A percentile compares a stretch with the other conserved stretches of the same genome.
phyloP scores from a whole-genome alignment of 1,140 invertebrate genomes.

The Battus philenor region DNA sequence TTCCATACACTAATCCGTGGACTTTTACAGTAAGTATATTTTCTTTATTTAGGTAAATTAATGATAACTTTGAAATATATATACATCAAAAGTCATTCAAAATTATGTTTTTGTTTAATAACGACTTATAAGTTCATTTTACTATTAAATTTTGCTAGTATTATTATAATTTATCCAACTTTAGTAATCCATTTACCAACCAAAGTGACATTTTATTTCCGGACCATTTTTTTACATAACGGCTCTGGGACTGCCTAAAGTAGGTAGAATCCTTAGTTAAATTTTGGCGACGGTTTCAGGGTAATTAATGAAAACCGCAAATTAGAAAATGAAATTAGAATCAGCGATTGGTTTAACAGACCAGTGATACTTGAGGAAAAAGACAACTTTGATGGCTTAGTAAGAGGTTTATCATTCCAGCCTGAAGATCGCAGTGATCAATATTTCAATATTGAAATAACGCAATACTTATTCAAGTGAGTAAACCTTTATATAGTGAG shows the following conservation, averaged over 20 bases:
- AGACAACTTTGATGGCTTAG: slow-evolving; percentile 83
- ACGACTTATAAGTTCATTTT: slow-evolving; percentile 1
- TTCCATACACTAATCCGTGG: slow-evolving; percentile 13
- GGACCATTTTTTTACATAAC: too few species aligned
- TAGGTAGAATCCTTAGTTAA: too few species aligned
- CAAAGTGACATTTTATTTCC: too few species aligned
- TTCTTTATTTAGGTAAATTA: slow-evolving; percentile 7
- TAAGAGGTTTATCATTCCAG: slow-evolving; percentile 83
- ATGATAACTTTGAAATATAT: background rate
- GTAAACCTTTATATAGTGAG: slow-evolving; percentile 1
- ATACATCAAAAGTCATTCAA: too few species aligned
- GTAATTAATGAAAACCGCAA: background rate
- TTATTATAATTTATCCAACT: background rate
- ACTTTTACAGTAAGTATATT: slow-evolving; percentile 3
- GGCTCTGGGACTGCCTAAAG: too few species aligned
- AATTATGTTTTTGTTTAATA: too few species aligned
- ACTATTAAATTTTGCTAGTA: background rate
- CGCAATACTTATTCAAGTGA: slow-evolving; percentile 84
- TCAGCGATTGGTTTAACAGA: slow-evolving; percentile 87
- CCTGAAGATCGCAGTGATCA: slow-evolving; percentile 82
- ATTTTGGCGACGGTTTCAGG: too few species aligned
- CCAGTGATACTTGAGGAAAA: slow-evolving; percentile 82
- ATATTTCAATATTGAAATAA: slow-evolving; percentile 86
- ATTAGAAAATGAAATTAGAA: slow-evolving; percentile 69
- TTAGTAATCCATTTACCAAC: too few species aligned